Conservation (phyloP, 2,888 invertebrate species). For the Drosophila melanosoma region DNA sequence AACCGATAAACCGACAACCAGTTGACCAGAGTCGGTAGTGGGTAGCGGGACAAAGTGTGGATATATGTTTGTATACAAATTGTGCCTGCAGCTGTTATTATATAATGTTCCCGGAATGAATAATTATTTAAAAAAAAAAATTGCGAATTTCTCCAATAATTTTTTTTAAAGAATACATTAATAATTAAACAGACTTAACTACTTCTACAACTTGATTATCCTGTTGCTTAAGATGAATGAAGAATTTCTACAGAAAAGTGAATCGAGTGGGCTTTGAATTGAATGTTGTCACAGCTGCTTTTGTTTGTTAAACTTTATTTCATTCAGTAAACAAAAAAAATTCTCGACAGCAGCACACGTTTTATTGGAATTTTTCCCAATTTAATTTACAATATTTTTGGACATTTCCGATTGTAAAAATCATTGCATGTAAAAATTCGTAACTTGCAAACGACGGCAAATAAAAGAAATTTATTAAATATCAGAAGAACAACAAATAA, state of each 20-base stretch:
- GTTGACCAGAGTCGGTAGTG: background rate
- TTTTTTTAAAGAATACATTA: no score
- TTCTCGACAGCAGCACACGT: constrained; percentile 20
- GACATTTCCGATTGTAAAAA: background rate
- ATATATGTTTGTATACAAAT: background rate
- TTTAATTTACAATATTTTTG: constrained; percentile 29
- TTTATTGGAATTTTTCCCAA: constrained; percentile 21
- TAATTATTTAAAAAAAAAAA: no score
- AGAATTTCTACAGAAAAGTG: background rate
- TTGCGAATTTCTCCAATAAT: background rate
- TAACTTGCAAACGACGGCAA: no score
- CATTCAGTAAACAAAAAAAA: constrained; percentile 8
- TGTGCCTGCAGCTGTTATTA: background rate
- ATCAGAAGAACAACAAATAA: background rate
- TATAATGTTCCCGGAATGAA: background rate
- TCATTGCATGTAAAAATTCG: background rate
- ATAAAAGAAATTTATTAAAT: background rate
- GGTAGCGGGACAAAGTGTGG: background rate
- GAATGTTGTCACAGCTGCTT: background rate
- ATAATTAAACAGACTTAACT: no score
- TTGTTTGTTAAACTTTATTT: background rate
- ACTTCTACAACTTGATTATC: background rate
- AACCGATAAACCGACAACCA: background rate
- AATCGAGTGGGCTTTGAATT: constrained; percentile 6
- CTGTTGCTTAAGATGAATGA: background rate